Evolutionary conservation across 1,140 invertebrate species (phyloP), one percentile per base, ranked within the genome.

Genomic region (Drosophila mauritiana): DNA sequence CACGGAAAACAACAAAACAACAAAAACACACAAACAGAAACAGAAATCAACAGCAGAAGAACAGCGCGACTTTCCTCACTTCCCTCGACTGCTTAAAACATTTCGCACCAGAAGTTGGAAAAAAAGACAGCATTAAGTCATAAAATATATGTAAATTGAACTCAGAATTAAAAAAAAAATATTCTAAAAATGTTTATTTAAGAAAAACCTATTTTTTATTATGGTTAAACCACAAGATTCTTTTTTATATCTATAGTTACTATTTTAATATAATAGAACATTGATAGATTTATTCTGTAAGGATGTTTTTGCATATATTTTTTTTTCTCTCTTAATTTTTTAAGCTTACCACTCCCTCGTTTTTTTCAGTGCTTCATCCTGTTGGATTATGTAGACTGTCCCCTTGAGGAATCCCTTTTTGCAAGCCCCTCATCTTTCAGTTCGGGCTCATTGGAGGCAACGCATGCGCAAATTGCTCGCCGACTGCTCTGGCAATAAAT

Each of bases 401-500:
- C 15, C 55, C 68, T 40, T 34, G 43, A 51, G 22, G 10, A 45
- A 52, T 20, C 31, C 34, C 37, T 37, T 45, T 49, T 20, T 31
- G 8, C 20, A 11, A 42, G 6, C n/a, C 10, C 15, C 34, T 12
- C 7, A n/a, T n/a, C 36, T 25, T 39, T 52, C 69, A 15, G 75
- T 73, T 88, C 75, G 48, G 83, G 67, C 79, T 82, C 83, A 86
- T 86, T 88, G 83, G 83, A 68, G 78, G 75, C 79, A 79, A 88
- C 83, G 83, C 83, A 86, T 86, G 83, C 83, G 83, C 83, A 88
- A 86, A 86, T 86, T 86, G 74, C 65, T 64, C 64, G 82, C 67
- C 78, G 82, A 64, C 83, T 88, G 82, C 83, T 68, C 69, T 52
- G 75, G 83, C 83, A 86, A 88, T 86, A 86, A 86, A 88, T 86